Evolutionary conservation across 2,113 vertebrate genomes (phyloP), one percentile per base, ranked within the genome.

Genomic region (Vimba vimba): DNA sequence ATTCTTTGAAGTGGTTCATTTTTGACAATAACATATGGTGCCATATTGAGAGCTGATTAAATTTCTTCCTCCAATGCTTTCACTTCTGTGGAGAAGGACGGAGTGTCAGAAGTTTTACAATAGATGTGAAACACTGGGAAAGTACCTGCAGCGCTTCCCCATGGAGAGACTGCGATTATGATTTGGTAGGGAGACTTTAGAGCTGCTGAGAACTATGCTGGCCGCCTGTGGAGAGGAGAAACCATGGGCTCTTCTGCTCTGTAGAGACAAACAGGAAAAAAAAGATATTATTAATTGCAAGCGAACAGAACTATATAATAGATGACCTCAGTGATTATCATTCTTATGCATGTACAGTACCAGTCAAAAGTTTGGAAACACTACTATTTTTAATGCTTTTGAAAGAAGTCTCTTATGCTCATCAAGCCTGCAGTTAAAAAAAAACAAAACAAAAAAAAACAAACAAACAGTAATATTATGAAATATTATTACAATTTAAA

Each of bases 91-190:
- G 17, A 21, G 1, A 39, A n/a, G 68, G 30, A 36, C 7, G 1
- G 30, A 83, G 33, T 57, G 68, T 83, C 50, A 79, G 85, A 79
- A 71, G 85, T 82, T 36, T 62, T 78, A 84, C 50, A 89, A 90
- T 88, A 64, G 89, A 76, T 83, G 78, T 66, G 74, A 79, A 55
- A 76, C 68, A 74, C 52, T 64, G 82, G 73, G 81, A 88, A 59
- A 60, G 59, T 90, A 94, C 94, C 94, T 95, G 93, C 93, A 93
- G 91, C 90, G 92, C 91, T 94, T 95, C 81, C 90, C 93, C 88
- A 91, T 92, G 30, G 93, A 90, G 85, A 91, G 90, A 2, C 87
- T 90, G 91, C 91, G 93, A 92, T 88, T 89, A 87, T 93, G 91
- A 74, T 91, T 60, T 43, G 92, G 90, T 36, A 92, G 86, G 50